These are phyloP conservation scores for Plutomurus gul DNA, from an alignment of 1,140 invertebrate genomes.

Conservation along the genomic window DNA sequence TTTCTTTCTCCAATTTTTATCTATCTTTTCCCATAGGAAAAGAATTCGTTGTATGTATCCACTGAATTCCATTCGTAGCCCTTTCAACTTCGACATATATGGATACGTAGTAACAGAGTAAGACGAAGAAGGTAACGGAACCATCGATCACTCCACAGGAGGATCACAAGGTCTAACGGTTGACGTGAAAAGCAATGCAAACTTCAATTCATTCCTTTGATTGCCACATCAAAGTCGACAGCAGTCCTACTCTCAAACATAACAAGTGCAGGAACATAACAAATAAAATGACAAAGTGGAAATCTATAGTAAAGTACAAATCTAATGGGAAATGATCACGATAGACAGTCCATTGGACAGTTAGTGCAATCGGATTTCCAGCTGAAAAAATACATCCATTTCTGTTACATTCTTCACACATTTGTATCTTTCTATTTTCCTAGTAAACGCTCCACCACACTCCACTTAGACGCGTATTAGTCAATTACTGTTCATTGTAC, in stretches of 20 bases:
- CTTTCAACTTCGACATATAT: slow-evolving; percentile 5
- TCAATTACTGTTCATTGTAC: no score
- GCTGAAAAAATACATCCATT: neutral
- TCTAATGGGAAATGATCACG: slow-evolving; percentile 24
- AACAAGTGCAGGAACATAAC: neutral
- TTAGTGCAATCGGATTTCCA: neutral
- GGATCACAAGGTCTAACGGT: slow-evolving; percentile 25
- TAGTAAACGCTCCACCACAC: neutral
- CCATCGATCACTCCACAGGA: slow-evolving; percentile 38
- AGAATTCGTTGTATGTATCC: slow-evolving; percentile 7
- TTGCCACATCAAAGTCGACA: slow-evolving; percentile 42
- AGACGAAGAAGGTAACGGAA: slow-evolving; percentile 28
- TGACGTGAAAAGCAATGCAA: slow-evolving; percentile 26
- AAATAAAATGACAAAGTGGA: slow-evolving; percentile 38
- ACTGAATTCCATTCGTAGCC: neutral
- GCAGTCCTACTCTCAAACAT: neutral
- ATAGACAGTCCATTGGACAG: slow-evolving; percentile 24
- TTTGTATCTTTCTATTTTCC: neutral
- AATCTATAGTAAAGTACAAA: slow-evolving; percentile 23
- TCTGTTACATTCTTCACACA: neutral
- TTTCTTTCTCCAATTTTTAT: slow-evolving; percentile 5
- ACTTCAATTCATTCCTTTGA: slow-evolving; percentile 40
- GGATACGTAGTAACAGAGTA: neutral
- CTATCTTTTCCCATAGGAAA: slow-evolving; percentile 3
- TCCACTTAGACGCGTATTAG: no score